Conservation (phyloP, 2,113 vertebrate species). For the Mirounga angustirostris region DNA sequence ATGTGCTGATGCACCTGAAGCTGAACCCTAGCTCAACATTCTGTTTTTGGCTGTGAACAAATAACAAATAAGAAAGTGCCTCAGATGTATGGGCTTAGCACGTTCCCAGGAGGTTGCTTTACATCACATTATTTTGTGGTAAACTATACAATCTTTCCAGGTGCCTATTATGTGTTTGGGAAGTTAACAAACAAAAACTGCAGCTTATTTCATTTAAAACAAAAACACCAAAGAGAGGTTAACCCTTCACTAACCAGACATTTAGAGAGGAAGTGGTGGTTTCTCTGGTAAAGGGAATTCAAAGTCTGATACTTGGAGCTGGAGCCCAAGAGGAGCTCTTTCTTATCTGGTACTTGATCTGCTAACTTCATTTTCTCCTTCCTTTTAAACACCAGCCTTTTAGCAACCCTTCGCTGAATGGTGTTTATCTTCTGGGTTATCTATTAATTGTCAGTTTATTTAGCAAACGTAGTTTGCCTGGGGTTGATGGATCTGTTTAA, state of each 20-base stretch:
- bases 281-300: neutral
- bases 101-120: neutral
- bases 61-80: neutral
- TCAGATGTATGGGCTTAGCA: fast-evolving
- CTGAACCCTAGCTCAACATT: neutral
- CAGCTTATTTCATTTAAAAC: neutral
- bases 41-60: neutral
- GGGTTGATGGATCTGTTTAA: conserved; percentile 41
- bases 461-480: conserved; percentile 8
- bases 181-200: neutral
- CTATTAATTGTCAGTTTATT: conserved; percentile 52
- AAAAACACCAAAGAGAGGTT: neutral
- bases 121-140: neutral
- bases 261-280: neutral
- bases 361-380: conserved; percentile 9
- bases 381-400: neutral
- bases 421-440: conserved; percentile 21
- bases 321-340: neutral
- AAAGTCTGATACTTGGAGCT: neutral
- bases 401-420: neutral
- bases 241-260: neutral
- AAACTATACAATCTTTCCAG: neutral
- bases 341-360: neutral
- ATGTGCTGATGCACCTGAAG: neutral
- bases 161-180: neutral